Evolutionary conservation across 2,888 invertebrate species (phyloP), one percentile per base, ranked within the genome.

Genomic region (Mythimna albipuncta): DNA sequence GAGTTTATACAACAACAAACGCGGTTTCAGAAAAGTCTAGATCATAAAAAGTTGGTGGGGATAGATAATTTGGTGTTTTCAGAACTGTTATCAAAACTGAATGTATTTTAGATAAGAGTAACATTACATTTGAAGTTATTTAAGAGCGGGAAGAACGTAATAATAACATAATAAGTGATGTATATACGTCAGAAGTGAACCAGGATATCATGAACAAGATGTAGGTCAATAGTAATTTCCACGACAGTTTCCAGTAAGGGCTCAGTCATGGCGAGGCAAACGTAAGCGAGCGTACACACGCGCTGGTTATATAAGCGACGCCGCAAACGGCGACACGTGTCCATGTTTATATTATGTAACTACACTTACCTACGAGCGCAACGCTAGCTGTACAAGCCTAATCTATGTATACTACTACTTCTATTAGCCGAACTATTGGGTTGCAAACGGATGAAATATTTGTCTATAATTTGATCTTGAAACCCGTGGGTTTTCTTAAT

Each of bases 341-440:
- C 89, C 83, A 79, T 93, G 91, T 93, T 92, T 92, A 91, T 91
- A 89, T 93, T 93, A 93, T 91, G 89, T 92, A 93, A 93, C 88
- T 84, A 70, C 75, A 86, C 86, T 81, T 89, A 85, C 83, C 84
- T 87, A 88, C 79, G 74, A 75, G 79, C 77, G 84, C 84, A 86
- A 70, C 44, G 81, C 69, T 74, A 35, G 59, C 63, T 73, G 77
- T 79, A 83, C 65, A 77, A 68, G 82, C 82, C 74, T 77, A 74
- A 79, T 82, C 64, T 79, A 74, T 76, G 68, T 75, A 72, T 64
- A 83, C 67, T 78, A 66, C 52, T 75, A 83, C 74, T 85, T 84
- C 85, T 86, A 85, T 80, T 80, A 72, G 75, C 67, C 47, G 68
- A 74, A 74, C 59, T 79, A 83, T 87, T 86, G 64, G 59, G 80